Percentiles rank a stretch among this genome's conserved stretches.
phyloP scores from a whole-genome alignment of 2,888 invertebrate genomes.

The Agonopterix subpropinquella region DNA sequence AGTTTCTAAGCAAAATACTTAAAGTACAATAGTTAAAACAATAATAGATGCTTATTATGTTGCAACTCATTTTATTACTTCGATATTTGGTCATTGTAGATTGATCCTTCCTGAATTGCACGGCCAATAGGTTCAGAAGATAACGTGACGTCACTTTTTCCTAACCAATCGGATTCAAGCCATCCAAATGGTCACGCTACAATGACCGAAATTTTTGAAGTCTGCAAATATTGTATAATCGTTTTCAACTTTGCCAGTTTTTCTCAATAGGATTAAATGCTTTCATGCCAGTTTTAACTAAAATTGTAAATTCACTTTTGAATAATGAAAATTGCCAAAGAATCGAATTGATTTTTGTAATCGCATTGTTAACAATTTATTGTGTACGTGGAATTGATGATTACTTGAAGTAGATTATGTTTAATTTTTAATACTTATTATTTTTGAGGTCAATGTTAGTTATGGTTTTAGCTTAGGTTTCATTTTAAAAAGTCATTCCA shows the following conservation, averaged over 20 bases:
- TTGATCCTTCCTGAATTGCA: background rate
- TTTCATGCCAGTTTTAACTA: conserved; percentile 53
- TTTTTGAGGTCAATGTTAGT: background rate
- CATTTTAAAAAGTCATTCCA: conserved; percentile 56
- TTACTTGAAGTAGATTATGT: background rate
- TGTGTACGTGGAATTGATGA: conserved; percentile 47
- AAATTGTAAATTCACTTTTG: conserved; percentile 73
- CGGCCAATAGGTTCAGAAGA: background rate
- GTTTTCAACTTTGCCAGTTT: conserved; percentile 57
- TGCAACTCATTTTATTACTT: conserved; percentile 44
- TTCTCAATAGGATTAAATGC: conserved; percentile 60
- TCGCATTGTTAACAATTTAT: conserved; percentile 20
- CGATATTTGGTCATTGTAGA: conserved; percentile 26
- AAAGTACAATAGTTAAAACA: conserved; percentile 56
- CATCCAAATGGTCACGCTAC: conserved; percentile 8
- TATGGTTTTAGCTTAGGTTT: conserved; percentile 32
- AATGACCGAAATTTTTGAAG: conserved; percentile 29
- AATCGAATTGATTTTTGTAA: conserved; percentile 57
- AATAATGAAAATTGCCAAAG: conserved; percentile 71
- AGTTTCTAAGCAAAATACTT: conserved; percentile 43
- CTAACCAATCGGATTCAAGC: conserved; percentile 12
- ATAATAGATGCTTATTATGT: conserved; percentile 56
- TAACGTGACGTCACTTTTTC: background rate
- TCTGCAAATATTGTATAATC: conserved; percentile 45
- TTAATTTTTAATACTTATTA: too few relatives aligned